Percentiles rank a stretch among this genome's conserved stretches.
Evolutionary conservation across 2,888 invertebrate species (phyloP).

Genomic region (Drosophila vallismaia): DNA sequence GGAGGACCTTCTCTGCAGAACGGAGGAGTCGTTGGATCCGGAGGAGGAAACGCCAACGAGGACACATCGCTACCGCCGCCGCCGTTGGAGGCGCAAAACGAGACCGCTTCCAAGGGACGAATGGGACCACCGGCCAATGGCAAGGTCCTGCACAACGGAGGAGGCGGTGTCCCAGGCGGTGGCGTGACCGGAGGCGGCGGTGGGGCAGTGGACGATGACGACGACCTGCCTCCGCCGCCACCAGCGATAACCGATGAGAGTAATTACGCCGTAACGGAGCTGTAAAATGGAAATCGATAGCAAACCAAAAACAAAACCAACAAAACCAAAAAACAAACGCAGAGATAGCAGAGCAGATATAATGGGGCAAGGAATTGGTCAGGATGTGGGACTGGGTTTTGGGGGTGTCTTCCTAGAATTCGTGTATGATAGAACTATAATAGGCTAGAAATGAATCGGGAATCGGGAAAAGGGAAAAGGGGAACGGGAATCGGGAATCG

Average conservation of each 20-base stretch:
- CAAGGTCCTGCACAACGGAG: constrained; percentile 66
- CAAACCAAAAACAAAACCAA: background rate
- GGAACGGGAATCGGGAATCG: background rate
- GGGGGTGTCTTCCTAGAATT: constrained; percentile 32
- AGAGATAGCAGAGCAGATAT: background rate
- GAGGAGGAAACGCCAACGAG: constrained; percentile 50
- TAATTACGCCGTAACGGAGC: constrained; percentile 84
- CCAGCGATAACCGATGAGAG: constrained; percentile 84
- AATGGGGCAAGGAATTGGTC: constrained; percentile 15
- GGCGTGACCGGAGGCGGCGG: constrained; percentile 4
- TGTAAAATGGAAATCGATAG: constrained; percentile 67
- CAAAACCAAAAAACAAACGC: background rate
- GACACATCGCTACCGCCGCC: constrained; percentile 79
- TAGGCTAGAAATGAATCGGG: constrained; percentile 4
- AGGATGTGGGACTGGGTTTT: constrained; percentile 15
- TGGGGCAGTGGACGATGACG: constrained; percentile 71
- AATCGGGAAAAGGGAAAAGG: background rate
- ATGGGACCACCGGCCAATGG: constrained; percentile 58
- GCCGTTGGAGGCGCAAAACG: constrained; percentile 62
- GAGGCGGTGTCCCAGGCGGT: constrained; percentile 30
- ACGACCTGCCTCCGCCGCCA: constrained; percentile 82
- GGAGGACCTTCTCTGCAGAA: constrained; percentile 44
- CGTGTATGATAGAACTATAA: constrained; percentile 29
- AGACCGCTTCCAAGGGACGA: constrained; percentile 55
- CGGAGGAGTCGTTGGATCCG: constrained; percentile 23